Conservation (phyloP, 1,140 invertebrate genomes). For the Trachelipus rathkii region DNA sequence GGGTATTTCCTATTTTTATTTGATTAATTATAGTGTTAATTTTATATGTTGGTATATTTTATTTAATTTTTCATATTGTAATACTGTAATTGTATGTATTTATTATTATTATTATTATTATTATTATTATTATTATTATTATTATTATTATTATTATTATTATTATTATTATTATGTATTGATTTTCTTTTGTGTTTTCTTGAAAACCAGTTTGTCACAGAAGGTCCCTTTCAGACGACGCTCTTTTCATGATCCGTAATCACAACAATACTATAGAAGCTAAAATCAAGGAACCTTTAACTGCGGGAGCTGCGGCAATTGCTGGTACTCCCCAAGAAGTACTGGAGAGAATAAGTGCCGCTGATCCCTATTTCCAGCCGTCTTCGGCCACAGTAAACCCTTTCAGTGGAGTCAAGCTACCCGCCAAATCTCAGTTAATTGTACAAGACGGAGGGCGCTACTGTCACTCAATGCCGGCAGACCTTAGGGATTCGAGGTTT, state of each 20-base stretch:
- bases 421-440: conserved; percentile 38
- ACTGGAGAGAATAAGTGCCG: conserved; percentile 42
- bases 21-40: no score
- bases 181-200: no score
- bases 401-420: conserved; percentile 37
- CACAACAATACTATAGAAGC: conserved; percentile 38
- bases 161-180: no score
- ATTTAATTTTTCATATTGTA: no score
- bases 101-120: no score
- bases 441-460: conserved; percentile 40
- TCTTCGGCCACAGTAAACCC: conserved; percentile 42
- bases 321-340: conserved; percentile 38
- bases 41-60: no score
- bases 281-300: conserved; percentile 10
- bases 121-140: no score
- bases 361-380: conserved; percentile 43
- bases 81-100: no score
- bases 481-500: not conserved
- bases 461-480: conserved; percentile 38
- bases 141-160: no score
- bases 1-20: no score
- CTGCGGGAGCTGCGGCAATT: conserved; percentile 27
- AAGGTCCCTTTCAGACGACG: conserved; percentile 66
- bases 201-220: conserved; percentile 51
- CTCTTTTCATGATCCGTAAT: conserved; percentile 49